Evolutionary conservation across 2,113 vertebrate species (phyloP).

Genomic region (Addax nasomaculatus): DNA sequence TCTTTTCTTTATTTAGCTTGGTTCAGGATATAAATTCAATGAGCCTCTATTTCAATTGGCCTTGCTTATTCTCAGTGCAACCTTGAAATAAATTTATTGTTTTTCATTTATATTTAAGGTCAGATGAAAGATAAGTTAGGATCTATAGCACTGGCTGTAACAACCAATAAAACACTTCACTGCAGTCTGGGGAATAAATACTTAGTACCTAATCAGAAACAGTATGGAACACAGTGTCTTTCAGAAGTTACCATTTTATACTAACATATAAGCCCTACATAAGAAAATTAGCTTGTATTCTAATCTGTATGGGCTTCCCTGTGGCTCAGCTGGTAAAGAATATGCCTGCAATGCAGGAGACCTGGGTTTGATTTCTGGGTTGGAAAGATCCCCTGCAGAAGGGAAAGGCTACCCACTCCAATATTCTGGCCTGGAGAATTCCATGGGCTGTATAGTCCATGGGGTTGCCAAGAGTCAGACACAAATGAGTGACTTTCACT

Average conservation of each 20-base stretch:
- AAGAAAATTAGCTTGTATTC: constrained; percentile 25
- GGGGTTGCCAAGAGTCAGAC: not conserved
- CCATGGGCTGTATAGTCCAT: not conserved
- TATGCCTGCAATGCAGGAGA: not conserved
- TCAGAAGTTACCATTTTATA: constrained; percentile 35
- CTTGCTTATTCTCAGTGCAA: constrained; percentile 65
- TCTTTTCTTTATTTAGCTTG: constrained; percentile 53
- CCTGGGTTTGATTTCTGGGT: not conserved
- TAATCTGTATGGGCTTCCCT: not conserved
- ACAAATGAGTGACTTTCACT: not conserved
- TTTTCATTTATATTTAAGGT: constrained; percentile 80
- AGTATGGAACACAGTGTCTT: not conserved
- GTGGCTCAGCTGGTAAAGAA: not conserved
- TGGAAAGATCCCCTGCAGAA: not conserved
- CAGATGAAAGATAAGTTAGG: constrained; percentile 74
- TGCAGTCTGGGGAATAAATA: constrained; percentile 38
- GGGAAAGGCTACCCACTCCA: not conserved
- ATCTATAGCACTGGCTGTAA: constrained; percentile 45
- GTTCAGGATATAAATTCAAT: constrained; percentile 69
- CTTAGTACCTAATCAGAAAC: constrained; percentile 54
- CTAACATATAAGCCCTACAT: not conserved
- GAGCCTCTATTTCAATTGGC: constrained; percentile 45
- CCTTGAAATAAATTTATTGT: constrained; percentile 75
- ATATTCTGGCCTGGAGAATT: not conserved
- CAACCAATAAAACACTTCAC: constrained; percentile 71